Evolutionary conservation across 2,888 invertebrate genomes (phyloP).

Genomic region (Macrophya annulata): DNA sequence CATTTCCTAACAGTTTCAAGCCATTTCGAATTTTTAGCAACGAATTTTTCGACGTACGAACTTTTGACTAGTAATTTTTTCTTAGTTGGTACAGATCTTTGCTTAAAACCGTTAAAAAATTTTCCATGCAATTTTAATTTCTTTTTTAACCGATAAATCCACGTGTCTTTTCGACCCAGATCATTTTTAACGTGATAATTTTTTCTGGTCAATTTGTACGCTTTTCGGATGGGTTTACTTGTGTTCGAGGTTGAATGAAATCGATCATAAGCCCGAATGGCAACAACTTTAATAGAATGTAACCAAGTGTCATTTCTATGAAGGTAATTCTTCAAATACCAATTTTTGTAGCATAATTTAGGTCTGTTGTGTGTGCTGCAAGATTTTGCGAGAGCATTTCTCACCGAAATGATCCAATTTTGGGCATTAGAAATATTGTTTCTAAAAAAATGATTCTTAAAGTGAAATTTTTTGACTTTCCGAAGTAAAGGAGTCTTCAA

Average conservation of each 20-base stretch:
- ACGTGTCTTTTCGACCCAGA: constrained; percentile 1
- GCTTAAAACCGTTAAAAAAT: not conserved
- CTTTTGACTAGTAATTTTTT: not conserved
- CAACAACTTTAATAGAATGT: not conserved
- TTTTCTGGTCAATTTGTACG: constrained; percentile 40
- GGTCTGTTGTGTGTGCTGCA: constrained; percentile 50
- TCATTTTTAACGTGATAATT: constrained; percentile 57
- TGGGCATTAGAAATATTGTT: constrained; percentile 17
- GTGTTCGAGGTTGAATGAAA: constrained; percentile 5
- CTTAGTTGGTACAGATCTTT: not conserved
- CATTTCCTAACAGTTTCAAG: not conserved
- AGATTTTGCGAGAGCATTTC: constrained; percentile 43
- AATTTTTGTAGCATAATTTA: constrained; percentile 57
- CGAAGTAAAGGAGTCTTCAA: not conserved
- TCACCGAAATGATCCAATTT: constrained; percentile 29
- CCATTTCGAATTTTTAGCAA: not conserved
- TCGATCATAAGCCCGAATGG: not conserved
- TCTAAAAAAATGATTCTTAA: constrained; percentile 58
- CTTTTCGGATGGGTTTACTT: not conserved
- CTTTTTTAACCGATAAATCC: not conserved
- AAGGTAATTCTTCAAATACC: constrained; percentile 54
- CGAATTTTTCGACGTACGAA: not conserved
- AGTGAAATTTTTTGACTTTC: not conserved
- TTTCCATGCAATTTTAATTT: constrained; percentile 1
- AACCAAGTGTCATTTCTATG: constrained; percentile 10